Percentiles rank a stretch among this genome's conserved stretches.
These are phyloP conservation scores for Tenualosa thibaudeaui DNA, from an alignment of 2,797 vertebrate species.

Conservation along the genomic window DNA sequence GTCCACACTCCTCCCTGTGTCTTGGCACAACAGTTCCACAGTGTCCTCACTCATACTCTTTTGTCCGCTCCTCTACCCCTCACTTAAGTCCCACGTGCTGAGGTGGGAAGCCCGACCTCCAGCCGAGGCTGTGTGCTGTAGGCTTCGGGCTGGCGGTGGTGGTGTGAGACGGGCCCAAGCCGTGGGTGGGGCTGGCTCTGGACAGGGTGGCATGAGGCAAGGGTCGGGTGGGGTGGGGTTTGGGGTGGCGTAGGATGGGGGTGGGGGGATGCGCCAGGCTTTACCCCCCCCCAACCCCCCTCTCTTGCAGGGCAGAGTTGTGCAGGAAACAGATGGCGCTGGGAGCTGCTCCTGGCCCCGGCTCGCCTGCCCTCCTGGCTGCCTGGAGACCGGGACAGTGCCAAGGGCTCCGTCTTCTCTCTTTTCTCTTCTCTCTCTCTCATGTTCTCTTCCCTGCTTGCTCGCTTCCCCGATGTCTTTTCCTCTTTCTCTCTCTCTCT, in stretches of 20 bases:
- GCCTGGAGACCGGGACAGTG: constrained; percentile 43
- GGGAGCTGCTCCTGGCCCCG: constrained; percentile 49
- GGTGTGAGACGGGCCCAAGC: constrained; percentile 8
- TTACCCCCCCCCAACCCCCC: neutral
- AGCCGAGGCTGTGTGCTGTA: constrained; percentile 15
- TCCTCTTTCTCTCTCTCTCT: neutral
- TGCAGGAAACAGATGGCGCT: constrained; percentile 58
- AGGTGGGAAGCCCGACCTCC: constrained; percentile 24
- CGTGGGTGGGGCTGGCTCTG: neutral
- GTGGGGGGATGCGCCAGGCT: constrained; percentile 14
- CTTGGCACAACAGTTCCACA: too few species aligned
- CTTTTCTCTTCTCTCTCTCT: constrained; percentile 27
- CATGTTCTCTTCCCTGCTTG: neutral
- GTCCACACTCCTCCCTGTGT: neutral
- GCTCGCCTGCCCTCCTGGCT: constrained; percentile 37
- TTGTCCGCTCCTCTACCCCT: too few species aligned
- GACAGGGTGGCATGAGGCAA: neutral
- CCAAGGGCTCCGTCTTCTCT: constrained; percentile 39
- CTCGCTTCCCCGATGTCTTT: neutral
- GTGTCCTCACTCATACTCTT: too few species aligned
- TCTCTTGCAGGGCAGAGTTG: constrained; percentile 17
- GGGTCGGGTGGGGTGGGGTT: neutral
- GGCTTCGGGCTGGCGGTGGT: neutral
- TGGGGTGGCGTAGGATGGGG: constrained; percentile 23
- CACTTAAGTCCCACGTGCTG: neutral